Evolutionary conservation across 2,888 invertebrate genomes (phyloP), one percentile per base, ranked within the genome.

Genomic region (Lysandra bellargus): DNA sequence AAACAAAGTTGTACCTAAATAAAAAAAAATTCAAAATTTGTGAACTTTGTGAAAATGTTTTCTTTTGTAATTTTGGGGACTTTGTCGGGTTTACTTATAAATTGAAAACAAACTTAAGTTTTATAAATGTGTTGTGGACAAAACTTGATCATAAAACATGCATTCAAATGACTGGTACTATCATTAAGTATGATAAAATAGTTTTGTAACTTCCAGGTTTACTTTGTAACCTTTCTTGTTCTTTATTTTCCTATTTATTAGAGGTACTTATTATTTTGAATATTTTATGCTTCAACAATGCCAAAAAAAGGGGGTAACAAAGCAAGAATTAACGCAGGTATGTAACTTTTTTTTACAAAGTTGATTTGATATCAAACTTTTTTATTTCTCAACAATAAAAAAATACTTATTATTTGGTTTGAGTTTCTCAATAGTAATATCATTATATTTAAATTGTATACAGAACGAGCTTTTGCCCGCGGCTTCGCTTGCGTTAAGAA

Each of bases 251-350:
- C 49, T 30, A 30, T 14, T 79, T 23, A 78, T 61, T 40, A 61
- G 6, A 61, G 23, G 61, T 23, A 9, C 17, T 1, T 17, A 57
- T 4, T 49, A 49, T n/a, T 60, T 0, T 60, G 6, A 30, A 69
- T 30, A 69, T 14, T 69, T 33, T 69, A 82, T 79, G 80, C 69
- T 82, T 60, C 77, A 81, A 82, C 83, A 81, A 86, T 86, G 86
- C 83, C 84, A 83, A 86, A 85, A 82, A 86, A 86, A 84, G 86
- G 85, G 81, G 83, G 84, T 78, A 82, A 83, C 80, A 84, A 84
- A 82, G 83, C 84, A 80, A 79, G 77, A 37, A 82, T 53, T 44
- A 80, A 79, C 77, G 81, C 83, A 80, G 82, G 83, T 83, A 80
- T 82, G 83, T 83, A 81, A 80, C 61, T 33, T 23, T 40, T n/a